Conservation (phyloP, 2,797 vertebrate species). For the Semaprochilodus insignis region DNA sequence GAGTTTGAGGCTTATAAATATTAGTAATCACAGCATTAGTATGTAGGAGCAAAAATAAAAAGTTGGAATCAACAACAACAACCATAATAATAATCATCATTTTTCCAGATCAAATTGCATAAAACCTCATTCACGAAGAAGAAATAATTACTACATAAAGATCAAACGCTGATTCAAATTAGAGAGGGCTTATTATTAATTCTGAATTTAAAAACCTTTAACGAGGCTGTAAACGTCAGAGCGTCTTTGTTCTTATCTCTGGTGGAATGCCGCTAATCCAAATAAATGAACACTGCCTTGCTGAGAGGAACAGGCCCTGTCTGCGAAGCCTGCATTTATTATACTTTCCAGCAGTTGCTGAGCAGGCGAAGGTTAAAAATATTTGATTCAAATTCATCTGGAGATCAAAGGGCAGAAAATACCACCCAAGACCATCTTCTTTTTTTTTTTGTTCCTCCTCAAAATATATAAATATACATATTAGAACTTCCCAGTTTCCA, state of each 20-base stretch:
- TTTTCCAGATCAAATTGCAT: slow-evolving; percentile 65
- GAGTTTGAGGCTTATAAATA: background rate
- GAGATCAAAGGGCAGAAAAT: slow-evolving; percentile 76
- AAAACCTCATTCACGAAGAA: slow-evolving; percentile 68
- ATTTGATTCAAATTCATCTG: slow-evolving; percentile 79
- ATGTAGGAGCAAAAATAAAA: background rate
- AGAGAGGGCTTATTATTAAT: slow-evolving; percentile 80
- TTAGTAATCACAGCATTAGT: background rate
- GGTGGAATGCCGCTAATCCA: slow-evolving; percentile 82
- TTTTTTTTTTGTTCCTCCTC: slow-evolving; percentile 58
- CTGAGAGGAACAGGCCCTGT: slow-evolving; percentile 77
- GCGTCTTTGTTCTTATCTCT: slow-evolving; percentile 79
- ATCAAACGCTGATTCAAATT: slow-evolving; percentile 81
- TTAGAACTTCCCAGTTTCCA: slow-evolving; percentile 57
- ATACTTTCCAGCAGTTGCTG: slow-evolving; percentile 76
- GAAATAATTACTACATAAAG: slow-evolving; percentile 72
- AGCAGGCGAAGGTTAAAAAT: slow-evolving; percentile 77
- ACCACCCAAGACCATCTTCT: slow-evolving; percentile 59
- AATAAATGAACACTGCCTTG: slow-evolving; percentile 80
- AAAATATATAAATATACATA: slow-evolving; percentile 72
- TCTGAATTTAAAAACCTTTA: slow-evolving; percentile 77
- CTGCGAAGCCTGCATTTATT: slow-evolving; percentile 82
- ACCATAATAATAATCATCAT: slow-evolving; percentile 53
- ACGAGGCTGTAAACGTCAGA: slow-evolving; percentile 76
- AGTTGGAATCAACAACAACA: background rate